Percentiles rank a stretch among this genome's conserved stretches.
These are phyloP conservation scores for Clostera curtula DNA, from an alignment of 2,888 invertebrate genomes.

Conservation along the genomic window DNA sequence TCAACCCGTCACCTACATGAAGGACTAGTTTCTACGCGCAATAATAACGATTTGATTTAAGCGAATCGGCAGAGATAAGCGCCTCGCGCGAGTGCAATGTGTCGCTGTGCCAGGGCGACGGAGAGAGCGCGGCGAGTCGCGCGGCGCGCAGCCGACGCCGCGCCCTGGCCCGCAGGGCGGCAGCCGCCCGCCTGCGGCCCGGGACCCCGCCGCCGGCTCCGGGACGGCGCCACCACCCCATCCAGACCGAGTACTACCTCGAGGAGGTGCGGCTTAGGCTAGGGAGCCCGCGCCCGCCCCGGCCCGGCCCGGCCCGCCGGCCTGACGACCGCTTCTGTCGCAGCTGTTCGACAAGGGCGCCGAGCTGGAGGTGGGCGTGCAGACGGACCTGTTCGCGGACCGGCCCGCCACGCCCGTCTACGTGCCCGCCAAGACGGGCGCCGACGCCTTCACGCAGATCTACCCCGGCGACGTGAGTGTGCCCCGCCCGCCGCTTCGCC, in stretches of 20 bases:
- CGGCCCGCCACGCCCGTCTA: conserved; percentile 86
- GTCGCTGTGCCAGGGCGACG: conserved; percentile 47
- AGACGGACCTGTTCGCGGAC: conserved; percentile 91
- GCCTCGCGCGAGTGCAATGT: too few relatives aligned
- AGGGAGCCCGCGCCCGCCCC: not conserved
- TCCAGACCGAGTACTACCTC: conserved; percentile 92
- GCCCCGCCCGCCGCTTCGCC: not conserved
- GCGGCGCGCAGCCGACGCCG: conserved; percentile 75
- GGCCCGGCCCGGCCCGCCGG: not conserved
- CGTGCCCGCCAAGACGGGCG: conserved; percentile 85
- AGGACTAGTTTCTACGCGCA: too few relatives aligned
- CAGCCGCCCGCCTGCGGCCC: conserved; percentile 79
- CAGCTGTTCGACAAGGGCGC: conserved; percentile 82
- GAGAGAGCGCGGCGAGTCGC: conserved; percentile 51
- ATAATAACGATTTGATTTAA: too few relatives aligned
- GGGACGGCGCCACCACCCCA: conserved; percentile 88
- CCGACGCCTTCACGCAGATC: conserved; percentile 90
- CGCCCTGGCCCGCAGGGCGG: conserved; percentile 82
- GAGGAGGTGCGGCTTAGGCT: conserved; percentile 78
- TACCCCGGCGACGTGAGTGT: conserved; percentile 88
- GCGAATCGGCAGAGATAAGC: too few relatives aligned
- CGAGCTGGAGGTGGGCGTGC: conserved; percentile 85
- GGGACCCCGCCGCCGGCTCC: conserved; percentile 86
- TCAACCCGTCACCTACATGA: too few relatives aligned
- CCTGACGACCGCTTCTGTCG: not conserved